Percentiles rank a stretch among this genome's conserved stretches.
phyloP scores from a whole-genome alignment of 2,797 vertebrate species.

The Nasua narica region DNA sequence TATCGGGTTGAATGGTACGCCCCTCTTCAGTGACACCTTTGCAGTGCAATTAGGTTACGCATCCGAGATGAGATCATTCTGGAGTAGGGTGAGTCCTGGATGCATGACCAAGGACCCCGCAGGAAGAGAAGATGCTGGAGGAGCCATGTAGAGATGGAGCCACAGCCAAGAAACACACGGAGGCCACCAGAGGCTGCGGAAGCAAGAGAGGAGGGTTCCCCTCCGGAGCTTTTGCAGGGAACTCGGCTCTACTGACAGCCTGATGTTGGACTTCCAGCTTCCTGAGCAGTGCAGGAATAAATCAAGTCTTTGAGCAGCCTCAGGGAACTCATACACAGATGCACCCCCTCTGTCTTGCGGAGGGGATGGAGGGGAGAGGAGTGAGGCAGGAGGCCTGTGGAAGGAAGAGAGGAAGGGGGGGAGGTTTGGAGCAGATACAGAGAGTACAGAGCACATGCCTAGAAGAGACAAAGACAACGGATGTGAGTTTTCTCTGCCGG shows the following conservation, averaged over 20 bases:
- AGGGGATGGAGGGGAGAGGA: no score
- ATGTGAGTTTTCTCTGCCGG: background rate
- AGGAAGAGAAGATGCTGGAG: background rate
- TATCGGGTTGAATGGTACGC: background rate
- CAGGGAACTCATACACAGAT: background rate
- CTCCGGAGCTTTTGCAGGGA: background rate
- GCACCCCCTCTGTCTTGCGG: background rate
- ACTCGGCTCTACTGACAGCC: background rate
- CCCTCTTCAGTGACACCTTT: background rate
- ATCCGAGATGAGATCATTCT: background rate
- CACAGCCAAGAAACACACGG: no score
- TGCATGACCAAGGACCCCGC: background rate
- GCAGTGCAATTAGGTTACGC: no score
- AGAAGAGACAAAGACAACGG: background rate
- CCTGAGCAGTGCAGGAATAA: background rate
- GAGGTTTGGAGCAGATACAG: background rate
- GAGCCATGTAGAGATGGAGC: background rate
- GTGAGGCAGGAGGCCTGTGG: background rate
- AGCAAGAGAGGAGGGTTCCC: background rate
- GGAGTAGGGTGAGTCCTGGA: background rate
- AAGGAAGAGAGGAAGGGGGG: no score
- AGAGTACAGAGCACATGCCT: background rate
- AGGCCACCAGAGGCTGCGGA: background rate
- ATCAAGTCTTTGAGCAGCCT: fast-evolving
- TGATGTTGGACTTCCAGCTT: background rate